Base-by-base conservation (phyloP, 2,888 invertebrate species). In the Allophyes oxyacanthae region DNA sequence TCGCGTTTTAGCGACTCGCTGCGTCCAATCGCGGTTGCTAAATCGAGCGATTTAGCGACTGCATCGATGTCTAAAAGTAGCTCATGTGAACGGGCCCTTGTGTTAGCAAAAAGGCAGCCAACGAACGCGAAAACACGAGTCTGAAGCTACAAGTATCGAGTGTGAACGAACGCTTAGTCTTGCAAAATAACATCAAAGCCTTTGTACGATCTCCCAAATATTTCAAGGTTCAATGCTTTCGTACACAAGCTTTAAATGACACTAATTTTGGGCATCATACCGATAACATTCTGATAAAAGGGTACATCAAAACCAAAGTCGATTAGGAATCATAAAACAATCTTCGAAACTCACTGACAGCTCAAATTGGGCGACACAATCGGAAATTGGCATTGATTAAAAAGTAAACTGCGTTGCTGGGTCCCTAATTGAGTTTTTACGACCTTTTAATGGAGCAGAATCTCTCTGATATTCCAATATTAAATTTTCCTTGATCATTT, bases 381-480 rank as follows among this genome's bases (percentile, higher is more conserved):
- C 55, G 48, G 42, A 66, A 56, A 73, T 65, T 63, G 55, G 37
- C 48, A 48, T 52, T 60, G 48, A 74, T 73, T 56, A 63, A 69
- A 60, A 76, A 51, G 59, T 48, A 45, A 59, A 53, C 45, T 38
- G 26, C 43, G 42, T 57, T 57, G n/a, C 37, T 3, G 52, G 34
- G 25, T 51, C 50, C 55, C 50, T 76, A 73, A 76, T 76, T 76
- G 77, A 58, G 44, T 56, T 76, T 76, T 73, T 73, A 76, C 50
- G 65, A 73, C 46, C 53, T 58, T 65, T 65, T 73, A 63, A 76
- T 74, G 63, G 57, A 38, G 8, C 59, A 49, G 7, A 69, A 69
- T 69, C 54, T 69, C 58, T 63, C 32, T 40, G 36, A 45, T 58
- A 34, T 62, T 55, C 48, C 33, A 40, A 56, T 58, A 64, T 62